phyloP scores from a whole-genome alignment of 2,797 vertebrate species.

The Rhadinocentrus ornatus region DNA sequence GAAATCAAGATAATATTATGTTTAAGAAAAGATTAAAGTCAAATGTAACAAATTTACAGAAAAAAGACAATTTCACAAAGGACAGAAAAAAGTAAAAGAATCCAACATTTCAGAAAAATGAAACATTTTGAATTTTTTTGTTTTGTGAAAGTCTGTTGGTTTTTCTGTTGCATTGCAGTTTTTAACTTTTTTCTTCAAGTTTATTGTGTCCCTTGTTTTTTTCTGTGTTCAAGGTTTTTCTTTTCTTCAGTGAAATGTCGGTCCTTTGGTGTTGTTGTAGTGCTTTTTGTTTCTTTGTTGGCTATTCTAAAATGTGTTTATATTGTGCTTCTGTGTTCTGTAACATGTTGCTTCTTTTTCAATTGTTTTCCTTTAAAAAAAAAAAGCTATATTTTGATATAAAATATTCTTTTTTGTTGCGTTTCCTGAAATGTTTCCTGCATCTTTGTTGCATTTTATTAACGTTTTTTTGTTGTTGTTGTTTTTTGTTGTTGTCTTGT shows the following conservation, averaged over 20 bases:
- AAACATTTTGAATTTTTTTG: not conserved
- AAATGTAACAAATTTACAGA: not conserved
- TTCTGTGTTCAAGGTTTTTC: not conserved
- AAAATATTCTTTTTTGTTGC: not conserved
- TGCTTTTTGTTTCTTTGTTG: not conserved
- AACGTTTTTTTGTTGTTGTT: not conserved
- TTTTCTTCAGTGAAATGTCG: not conserved
- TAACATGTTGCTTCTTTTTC: not conserved
- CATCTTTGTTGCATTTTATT: not conserved
- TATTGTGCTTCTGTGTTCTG: not conserved
- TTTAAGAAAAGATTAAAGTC: not conserved
- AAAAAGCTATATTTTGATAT: not conserved
- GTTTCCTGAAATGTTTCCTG: not conserved
- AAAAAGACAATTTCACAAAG: not conserved
- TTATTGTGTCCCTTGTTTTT: not conserved
- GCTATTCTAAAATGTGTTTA: not conserved
- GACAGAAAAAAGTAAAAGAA: not conserved
- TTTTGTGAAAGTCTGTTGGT: not conserved
- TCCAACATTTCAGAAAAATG: not conserved
- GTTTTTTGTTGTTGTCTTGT: not conserved
- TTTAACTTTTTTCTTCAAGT: not conserved
- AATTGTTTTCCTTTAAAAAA: not conserved
- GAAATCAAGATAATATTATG: not conserved
- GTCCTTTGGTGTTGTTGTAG: not conserved
- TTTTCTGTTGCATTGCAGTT: not conserved